Conservation (phyloP, 2,888 invertebrate species). For the Perdita meconis region DNA sequence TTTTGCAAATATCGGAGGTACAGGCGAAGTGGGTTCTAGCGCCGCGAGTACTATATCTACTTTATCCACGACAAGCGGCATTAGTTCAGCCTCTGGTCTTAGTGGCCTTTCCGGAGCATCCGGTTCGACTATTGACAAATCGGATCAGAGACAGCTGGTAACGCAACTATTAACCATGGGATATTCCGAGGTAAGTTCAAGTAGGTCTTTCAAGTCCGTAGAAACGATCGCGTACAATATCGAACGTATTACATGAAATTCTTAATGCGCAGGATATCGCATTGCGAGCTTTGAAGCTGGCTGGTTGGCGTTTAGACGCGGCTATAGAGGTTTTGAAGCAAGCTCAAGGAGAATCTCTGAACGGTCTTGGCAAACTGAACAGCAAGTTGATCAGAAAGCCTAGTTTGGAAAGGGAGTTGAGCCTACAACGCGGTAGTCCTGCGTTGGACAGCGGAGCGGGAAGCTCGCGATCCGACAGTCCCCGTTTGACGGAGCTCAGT, state of each 20-base stretch:
- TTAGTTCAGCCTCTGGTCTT: constrained; percentile 87
- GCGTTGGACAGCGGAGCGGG: constrained; percentile 95
- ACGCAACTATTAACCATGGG: constrained; percentile 89
- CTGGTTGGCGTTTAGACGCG: constrained; percentile 89
- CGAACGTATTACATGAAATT: neutral
- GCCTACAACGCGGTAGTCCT: constrained; percentile 92
- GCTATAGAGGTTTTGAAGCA: constrained; percentile 89
- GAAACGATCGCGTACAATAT: no score
- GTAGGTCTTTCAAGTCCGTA: no score
- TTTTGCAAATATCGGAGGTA: constrained; percentile 89
- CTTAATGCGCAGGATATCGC: constrained; percentile 87
- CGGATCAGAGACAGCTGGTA: constrained; percentile 88
- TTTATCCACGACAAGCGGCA: constrained; percentile 87
- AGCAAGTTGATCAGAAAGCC: constrained; percentile 94
- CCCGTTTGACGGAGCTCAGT: constrained; percentile 88
- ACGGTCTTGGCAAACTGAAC: constrained; percentile 85
- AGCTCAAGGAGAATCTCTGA: constrained; percentile 87
- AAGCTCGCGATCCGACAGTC: constrained; percentile 95
- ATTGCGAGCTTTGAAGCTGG: constrained; percentile 88
- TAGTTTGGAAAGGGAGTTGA: constrained; percentile 93
- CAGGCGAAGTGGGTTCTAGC: constrained; percentile 89
- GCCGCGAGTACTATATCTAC: constrained; percentile 91
- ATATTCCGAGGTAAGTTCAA: constrained; percentile 89
- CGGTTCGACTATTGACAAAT: constrained; percentile 87
- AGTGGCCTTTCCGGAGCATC: constrained; percentile 87